Evolutionary conservation across 1,140 invertebrate genomes (phyloP), one percentile per base, ranked within the genome.

Genomic region (Panulirus ornatus): DNA sequence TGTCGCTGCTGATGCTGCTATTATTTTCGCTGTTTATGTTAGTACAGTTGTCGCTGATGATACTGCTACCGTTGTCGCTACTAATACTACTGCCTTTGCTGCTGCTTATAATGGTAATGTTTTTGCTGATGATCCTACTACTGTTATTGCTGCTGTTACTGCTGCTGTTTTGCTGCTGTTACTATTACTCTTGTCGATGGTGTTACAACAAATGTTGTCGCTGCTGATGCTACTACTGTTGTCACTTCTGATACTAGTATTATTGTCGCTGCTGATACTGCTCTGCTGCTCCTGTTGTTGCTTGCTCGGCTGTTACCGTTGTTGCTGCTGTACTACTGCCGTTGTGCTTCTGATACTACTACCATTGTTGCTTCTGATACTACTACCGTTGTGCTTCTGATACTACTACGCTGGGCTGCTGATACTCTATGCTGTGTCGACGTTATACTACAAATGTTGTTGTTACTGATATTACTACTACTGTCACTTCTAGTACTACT

Each of bases 61-160:
- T 76, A 76, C 73, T 76, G 40, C 73, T 76, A 76, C 73, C 40
- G 40, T 36, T 76, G 40, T 36, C 40, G 42, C 73, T 76, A 76
- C 73, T 76, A 76, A 30, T 76, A 76, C 73, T 76, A 40, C 73
- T 76, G 42, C 73, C 40, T n/a, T 36, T 76, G 42, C 73, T 76
- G 40, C 73, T 76, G 42, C 73, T 76, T 38, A 30, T 76, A 42
- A 30, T 76, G 42, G 30, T 76, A 42, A 30, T 76, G 42, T 8
- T 34, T 3, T n/a, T 34, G 30, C 30, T 27, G 22, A 5, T 34
- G 22, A 5, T 70, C 3, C 22, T 27, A n/a, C 63, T 70, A 22
- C 22, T 34, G 30, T n/a, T 34, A n/a, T n/a, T 27, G 30, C 63
- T 34, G 22, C 63, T 70, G 22, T 8, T 27, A 70, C 63, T 70